phyloP scores from a whole-genome alignment of 2,888 invertebrate species.

The Sesamia inferens region DNA sequence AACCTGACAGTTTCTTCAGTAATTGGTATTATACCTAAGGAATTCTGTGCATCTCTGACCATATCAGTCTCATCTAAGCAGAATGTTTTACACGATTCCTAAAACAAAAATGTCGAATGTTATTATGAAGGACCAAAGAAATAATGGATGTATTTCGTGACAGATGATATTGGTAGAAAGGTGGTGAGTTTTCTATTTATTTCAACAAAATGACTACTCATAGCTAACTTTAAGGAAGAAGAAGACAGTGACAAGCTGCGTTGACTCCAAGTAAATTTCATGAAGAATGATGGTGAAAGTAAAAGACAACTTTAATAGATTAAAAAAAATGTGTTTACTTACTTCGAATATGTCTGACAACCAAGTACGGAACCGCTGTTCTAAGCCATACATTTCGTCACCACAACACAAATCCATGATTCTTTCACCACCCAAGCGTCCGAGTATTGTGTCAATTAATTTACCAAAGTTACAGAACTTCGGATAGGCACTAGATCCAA shows the following conservation, averaged over 20 bases:
- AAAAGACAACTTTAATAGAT: not conserved
- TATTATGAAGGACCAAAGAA: not conserved
- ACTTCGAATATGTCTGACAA: constrained; percentile 96
- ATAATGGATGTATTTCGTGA: not conserved
- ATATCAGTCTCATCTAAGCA: constrained; percentile 97
- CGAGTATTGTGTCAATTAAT: constrained; percentile 96
- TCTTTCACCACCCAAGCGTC: constrained; percentile 96
- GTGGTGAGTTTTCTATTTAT: too few relatives aligned
- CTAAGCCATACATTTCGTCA: constrained; percentile 98
- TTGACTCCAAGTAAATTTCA: too few relatives aligned
- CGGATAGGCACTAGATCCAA: constrained; percentile 98
- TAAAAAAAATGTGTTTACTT: constrained; percentile 66
- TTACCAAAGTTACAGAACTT: constrained; percentile 98
- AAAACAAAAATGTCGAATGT: not conserved
- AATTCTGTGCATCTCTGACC: constrained; percentile 94
- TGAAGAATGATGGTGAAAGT: not conserved
- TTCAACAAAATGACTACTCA: too few relatives aligned
- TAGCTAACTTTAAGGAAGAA: not conserved
- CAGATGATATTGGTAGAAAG: not conserved
- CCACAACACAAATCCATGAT: constrained; percentile 95
- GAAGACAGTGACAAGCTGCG: accelerated
- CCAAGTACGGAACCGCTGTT: constrained; percentile 97
- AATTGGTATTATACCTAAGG: constrained; percentile 93
- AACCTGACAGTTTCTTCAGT: constrained; percentile 94
- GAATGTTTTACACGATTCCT: constrained; percentile 97